Conservation (phyloP, 2,113 vertebrate genomes). For the Irena cyanogastra region DNA sequence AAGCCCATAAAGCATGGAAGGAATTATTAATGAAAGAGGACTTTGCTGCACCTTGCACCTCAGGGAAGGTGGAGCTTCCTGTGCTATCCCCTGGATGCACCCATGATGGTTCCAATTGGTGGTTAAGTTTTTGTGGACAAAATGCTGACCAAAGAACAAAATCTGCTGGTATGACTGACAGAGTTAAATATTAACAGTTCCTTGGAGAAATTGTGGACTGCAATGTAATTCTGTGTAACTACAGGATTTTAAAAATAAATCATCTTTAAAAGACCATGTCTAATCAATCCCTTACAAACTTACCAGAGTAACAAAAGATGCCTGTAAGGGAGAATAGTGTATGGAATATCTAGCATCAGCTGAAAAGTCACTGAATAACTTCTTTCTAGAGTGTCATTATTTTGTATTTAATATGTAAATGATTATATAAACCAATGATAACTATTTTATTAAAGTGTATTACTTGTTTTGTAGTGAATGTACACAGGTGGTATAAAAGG, state of each 20-base stretch:
- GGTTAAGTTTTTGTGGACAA: not conserved
- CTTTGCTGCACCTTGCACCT: not conserved
- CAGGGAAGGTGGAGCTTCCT: not conserved
- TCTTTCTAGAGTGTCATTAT: not conserved
- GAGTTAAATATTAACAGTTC: constrained; percentile 4
- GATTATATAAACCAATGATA: not conserved
- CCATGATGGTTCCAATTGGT: not conserved
- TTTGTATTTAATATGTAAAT: not conserved
- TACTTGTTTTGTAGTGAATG: not conserved
- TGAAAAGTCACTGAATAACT: not conserved
- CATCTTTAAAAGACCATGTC: not conserved
- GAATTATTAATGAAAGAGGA: not conserved
- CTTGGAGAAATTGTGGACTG: constrained; percentile 7
- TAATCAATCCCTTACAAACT: not conserved
- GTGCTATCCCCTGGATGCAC: not conserved
- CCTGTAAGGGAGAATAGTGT: not conserved
- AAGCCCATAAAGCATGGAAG: not conserved
- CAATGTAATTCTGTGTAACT: constrained; percentile 15
- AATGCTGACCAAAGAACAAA: not conserved
- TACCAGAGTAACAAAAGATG: not conserved
- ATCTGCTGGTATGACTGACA: not conserved
- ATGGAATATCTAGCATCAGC: not conserved
- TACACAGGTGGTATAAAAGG: not conserved
- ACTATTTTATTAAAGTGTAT: not conserved
- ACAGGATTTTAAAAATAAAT: constrained; percentile 31